Evolutionary conservation across 2,113 vertebrate genomes (phyloP).

Genomic region (Isurus oxyrinchus): DNA sequence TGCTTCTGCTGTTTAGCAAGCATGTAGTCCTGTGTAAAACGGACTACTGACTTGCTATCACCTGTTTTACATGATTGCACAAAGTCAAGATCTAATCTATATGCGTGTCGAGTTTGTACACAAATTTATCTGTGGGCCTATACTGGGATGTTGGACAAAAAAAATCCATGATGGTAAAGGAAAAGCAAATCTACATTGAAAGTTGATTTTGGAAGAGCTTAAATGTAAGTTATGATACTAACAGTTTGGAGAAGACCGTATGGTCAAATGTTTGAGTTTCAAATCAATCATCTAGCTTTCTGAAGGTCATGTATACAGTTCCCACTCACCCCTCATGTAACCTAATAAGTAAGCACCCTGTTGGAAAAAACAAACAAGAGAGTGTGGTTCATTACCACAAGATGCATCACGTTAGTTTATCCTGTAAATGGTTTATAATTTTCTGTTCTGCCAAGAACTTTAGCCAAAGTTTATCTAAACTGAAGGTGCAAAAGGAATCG

Average conservation of each 20-base stretch:
- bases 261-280: slow-evolving; percentile 19
- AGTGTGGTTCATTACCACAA: slow-evolving; percentile 21
- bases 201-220: background rate
- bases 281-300: background rate
- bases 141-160: background rate
- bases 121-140: background rate
- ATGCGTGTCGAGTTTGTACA: background rate
- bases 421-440: background rate
- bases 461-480: slow-evolving; percentile 7
- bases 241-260: background rate
- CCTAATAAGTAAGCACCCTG: background rate
- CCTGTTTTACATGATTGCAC: background rate
- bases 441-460: background rate
- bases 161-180: background rate
- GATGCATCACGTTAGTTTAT: background rate
- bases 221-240: background rate
- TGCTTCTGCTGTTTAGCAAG: background rate
- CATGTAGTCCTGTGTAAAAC: background rate
- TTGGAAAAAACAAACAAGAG: background rate
- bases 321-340: background rate
- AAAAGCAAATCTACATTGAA: background rate
- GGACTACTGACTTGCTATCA: background rate
- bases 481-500: background rate
- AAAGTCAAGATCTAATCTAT: background rate
- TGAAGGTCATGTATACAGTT: background rate